A percentile compares a stretch with the other conserved stretches of the same genome.
phyloP scores from a whole-genome alignment of 2,888 invertebrate genomes.

The Pycnomerus fuliginosus region DNA sequence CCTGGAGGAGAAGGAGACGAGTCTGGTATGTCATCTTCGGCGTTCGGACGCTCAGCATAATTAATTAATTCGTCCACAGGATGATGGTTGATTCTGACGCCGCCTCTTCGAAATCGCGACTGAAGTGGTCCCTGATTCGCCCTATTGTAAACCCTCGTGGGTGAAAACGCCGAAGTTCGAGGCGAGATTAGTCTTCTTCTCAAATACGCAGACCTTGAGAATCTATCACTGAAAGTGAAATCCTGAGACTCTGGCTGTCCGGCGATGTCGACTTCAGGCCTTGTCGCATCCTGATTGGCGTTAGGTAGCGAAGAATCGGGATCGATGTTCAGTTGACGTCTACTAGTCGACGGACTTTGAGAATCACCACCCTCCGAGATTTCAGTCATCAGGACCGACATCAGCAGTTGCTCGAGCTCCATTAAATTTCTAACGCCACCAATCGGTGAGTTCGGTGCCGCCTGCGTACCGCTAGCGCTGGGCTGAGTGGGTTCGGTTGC shows the following conservation, averaged over 20 bases:
- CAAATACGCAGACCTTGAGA: too few species aligned
- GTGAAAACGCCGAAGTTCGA: slow-evolving; percentile 46
- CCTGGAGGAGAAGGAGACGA: not conserved
- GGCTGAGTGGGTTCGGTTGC: not conserved
- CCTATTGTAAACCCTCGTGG: slow-evolving; percentile 41
- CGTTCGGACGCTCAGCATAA: slow-evolving; percentile 46
- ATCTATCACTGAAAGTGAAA: too few species aligned
- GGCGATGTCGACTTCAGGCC: too few species aligned
- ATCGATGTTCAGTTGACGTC: too few species aligned
- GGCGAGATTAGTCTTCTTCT: too few species aligned
- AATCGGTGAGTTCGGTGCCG: slow-evolving; percentile 6
- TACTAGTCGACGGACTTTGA: not conserved
- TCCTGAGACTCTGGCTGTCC: too few species aligned
- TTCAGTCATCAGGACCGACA: slow-evolving; percentile 35
- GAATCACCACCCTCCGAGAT: slow-evolving; percentile 31
- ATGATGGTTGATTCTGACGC: slow-evolving; percentile 22
- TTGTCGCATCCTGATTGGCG: too few species aligned
- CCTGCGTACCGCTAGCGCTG: not conserved
- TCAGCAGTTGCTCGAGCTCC: slow-evolving; percentile 40
- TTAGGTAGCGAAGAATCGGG: too few species aligned
- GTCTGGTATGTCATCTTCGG: slow-evolving; percentile 36
- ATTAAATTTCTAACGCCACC: slow-evolving; percentile 34
- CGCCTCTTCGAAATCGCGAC: slow-evolving; percentile 21
- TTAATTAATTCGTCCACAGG: slow-evolving; percentile 48
- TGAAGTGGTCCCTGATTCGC: slow-evolving; percentile 15